Base-by-base conservation (phyloP, 1,140 invertebrate species). In the Ceratina japonica region DNA sequence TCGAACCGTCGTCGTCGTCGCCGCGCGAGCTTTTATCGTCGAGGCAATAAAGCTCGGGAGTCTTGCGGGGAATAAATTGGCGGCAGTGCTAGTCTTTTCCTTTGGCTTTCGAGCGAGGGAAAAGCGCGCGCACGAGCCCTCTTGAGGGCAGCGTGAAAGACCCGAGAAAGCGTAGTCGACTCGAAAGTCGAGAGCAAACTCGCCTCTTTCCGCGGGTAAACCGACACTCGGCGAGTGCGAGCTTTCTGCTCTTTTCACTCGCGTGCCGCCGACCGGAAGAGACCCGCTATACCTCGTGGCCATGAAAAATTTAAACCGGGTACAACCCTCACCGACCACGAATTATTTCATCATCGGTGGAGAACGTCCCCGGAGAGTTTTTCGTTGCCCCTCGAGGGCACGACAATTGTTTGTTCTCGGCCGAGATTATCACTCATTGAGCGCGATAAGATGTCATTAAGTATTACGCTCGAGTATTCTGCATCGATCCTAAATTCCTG, bases 21-120 rank as follows among this genome's bases (percentile, higher is more conserved):
- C n/a, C n/a, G 1, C 62, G 24, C 51, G 65, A 27, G 61, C 31
- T 78, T 64, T 81, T 78, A 81, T 64, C 52, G 63, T 13, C 31
- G 27, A 16, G n/a, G 75, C 56, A 44, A 68, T 73, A 73, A 81
- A 79, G 75, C 54, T 66, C 56, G 49, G 68, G 54, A 37, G 62
- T 27, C 56, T 66, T 49, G 68, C 15, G 15, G 27, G 27, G 71
- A 81, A 81, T 79, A 79, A 81, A 81, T 77, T 76, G 80, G 22
- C 69, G 63, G 24, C 54, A 37, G 24, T 59, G 51, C n/a, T n/a
- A 54, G 24, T 24, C n/a, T 59, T 68, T 44, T 24, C 3, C 75
- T 77, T 51, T 62, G 54, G 37, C 56, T 69, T 79, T 52, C 37
- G n/a, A 16, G 20, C 15, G 62, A 51, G 20, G 3, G n/a, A n/a